Percentiles rank a stretch among this genome's conserved stretches.
Evolutionary conservation across 2,888 invertebrate species (phyloP).

Genomic region (Diaperis boleti): DNA sequence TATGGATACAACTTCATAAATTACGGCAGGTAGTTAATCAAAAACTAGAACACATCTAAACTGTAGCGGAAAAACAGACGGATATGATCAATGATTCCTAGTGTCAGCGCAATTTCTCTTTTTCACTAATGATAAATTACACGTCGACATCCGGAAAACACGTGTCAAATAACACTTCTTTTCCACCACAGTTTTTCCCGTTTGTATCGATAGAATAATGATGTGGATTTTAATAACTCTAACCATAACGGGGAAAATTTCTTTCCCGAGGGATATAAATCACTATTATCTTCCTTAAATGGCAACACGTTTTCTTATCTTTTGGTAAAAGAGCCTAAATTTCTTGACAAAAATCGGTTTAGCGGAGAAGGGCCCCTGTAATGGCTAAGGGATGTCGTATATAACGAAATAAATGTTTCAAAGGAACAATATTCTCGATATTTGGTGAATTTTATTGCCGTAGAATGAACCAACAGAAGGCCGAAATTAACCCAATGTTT

Average conservation of each 20-base stretch:
- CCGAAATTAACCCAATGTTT: slow-evolving; percentile 17
- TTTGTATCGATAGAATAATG: no score
- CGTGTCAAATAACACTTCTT: slow-evolving; percentile 7
- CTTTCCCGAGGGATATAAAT: slow-evolving; percentile 13
- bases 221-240: slow-evolving; percentile 4
- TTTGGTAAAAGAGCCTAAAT: slow-evolving; percentile 27
- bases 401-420: slow-evolving; percentile 23
- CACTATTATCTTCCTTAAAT: slow-evolving; percentile 23
- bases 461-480: slow-evolving; percentile 18
- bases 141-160: neutral
- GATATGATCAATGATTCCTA: slow-evolving; percentile 15
- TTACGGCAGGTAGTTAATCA: neutral
- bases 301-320: slow-evolving; percentile 35
- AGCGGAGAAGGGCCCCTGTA: slow-evolving; percentile 1
- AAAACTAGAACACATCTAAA: slow-evolving; percentile 1
- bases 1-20: neutral
- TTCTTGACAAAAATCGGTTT: slow-evolving; percentile 33
- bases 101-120: neutral
- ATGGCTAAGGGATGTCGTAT: slow-evolving; percentile 12
- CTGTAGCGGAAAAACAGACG: slow-evolving; percentile 11
- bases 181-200: neutral
- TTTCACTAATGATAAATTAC: slow-evolving; percentile 11
- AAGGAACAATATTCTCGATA: slow-evolving; percentile 16
- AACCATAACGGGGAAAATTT: slow-evolving; percentile 9
- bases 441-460: slow-evolving; percentile 16